phyloP scores from a whole-genome alignment of 2,113 vertebrate species.

The Labrus mixtus region DNA sequence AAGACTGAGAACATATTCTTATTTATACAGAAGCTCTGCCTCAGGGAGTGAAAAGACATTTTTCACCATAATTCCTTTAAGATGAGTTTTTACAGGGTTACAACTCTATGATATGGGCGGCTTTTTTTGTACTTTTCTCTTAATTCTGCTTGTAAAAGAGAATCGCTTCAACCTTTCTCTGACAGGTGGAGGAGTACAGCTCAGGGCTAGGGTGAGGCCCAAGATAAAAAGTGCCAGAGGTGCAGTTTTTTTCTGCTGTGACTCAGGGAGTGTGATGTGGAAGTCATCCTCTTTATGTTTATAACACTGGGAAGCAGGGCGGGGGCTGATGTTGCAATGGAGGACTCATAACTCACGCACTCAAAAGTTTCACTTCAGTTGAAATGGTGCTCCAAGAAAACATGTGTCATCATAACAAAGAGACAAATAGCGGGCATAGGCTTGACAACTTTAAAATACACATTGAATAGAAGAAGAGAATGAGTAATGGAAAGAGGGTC shows the following conservation, averaged over 20 bases:
- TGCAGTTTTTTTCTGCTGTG: conserved; percentile 59
- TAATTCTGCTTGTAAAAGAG: conserved; percentile 56
- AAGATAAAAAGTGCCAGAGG: conserved; percentile 50
- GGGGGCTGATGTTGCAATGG: conserved; percentile 55
- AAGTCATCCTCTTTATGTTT: conserved; percentile 63
- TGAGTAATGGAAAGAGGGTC: conserved; percentile 22
- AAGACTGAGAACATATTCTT: conserved; percentile 31
- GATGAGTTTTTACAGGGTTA: conserved; percentile 44
- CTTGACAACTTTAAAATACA: conserved; percentile 30
- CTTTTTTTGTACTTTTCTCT: conserved; percentile 22
- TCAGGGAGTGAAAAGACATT: conserved; percentile 21
- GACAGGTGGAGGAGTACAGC: conserved; percentile 31
- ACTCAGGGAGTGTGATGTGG: conserved; percentile 59
- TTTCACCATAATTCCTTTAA: conserved; percentile 24
- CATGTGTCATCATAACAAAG: conserved; percentile 56
- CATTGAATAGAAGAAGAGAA: conserved; percentile 58
- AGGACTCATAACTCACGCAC: conserved; percentile 50
- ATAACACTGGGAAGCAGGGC: conserved; percentile 30
- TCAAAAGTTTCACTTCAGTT: conserved; percentile 64
- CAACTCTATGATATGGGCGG: conserved; percentile 22
- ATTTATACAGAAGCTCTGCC: conserved; percentile 22
- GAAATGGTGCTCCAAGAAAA: conserved; percentile 46
- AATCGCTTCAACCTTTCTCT: conserved; percentile 60
- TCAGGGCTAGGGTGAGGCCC: conserved; percentile 37
- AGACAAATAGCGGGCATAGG: conserved; percentile 42